Percentiles rank a stretch among this genome's conserved stretches.
phyloP scores from a whole-genome alignment of 2,113 vertebrate species.

The Pampusana beccarii region DNA sequence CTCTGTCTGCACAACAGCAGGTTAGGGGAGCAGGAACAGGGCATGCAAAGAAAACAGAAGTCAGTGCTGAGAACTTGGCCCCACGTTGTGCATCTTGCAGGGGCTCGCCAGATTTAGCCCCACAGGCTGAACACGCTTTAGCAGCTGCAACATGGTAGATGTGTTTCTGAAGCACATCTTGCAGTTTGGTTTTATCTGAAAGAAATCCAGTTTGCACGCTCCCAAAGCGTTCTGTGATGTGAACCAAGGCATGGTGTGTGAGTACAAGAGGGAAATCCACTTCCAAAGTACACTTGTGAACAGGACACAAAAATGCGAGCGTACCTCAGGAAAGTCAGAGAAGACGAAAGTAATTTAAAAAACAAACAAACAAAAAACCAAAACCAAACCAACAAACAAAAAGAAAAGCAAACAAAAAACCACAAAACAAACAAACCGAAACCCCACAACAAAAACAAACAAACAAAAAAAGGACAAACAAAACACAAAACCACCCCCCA shows the following conservation, averaged over 20 bases:
- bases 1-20: neutral
- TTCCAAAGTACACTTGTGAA: neutral
- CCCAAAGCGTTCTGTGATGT: neutral
- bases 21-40: neutral
- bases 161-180: neutral
- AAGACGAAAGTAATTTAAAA: neutral
- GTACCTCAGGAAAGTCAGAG: neutral
- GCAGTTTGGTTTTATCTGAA: neutral
- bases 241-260: rapidly evolving
- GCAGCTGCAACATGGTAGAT: neutral
- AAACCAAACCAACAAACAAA: no score
- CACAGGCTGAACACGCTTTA: neutral
- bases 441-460: no score
- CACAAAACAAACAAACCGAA: no score
- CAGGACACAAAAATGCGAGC: neutral
- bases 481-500: no score
- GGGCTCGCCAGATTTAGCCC: neutral
- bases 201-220: neutral
- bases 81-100: neutral
- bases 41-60: neutral
- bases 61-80: neutral
- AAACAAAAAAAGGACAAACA: no score
- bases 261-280: neutral
- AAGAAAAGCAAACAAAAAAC: no score
- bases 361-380: neutral